Evolutionary conservation across 2,113 vertebrate genomes (phyloP).

Genomic region (Engystomops pustulosus): DNA sequence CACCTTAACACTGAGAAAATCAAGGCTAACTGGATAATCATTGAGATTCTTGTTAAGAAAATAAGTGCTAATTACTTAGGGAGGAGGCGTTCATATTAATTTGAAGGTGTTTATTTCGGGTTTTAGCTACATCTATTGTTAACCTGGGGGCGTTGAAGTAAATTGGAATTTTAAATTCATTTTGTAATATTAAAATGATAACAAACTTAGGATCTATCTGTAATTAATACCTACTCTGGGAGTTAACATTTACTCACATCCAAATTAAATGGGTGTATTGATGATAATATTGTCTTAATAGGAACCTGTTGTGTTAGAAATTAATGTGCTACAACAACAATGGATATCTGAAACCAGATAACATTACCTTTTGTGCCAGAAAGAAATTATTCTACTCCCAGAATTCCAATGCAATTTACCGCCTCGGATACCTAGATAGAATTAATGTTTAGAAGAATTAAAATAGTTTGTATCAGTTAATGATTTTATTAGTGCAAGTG

Average conservation of each 20-base stretch:
- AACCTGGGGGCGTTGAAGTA: conserved; percentile 2
- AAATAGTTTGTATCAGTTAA: not conserved
- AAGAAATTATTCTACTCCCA: not conserved
- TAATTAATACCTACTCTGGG: conserved; percentile 11
- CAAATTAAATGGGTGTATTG: conserved; percentile 16
- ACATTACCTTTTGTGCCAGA: not conserved
- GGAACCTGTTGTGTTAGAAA: not conserved
- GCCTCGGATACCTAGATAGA: not conserved
- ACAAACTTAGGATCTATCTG: not conserved
- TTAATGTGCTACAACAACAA: not conserved
- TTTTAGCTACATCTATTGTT: conserved; percentile 13
- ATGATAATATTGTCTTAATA: conserved; percentile 6
- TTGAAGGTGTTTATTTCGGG: conserved; percentile 12
- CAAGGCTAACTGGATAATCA: not conserved
- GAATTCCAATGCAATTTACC: not conserved
- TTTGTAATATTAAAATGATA: conserved; percentile 16
- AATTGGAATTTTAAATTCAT: conserved; percentile 12
- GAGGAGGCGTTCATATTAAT: conserved; percentile 26
- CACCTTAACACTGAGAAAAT: not conserved
- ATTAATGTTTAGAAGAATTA: not conserved
- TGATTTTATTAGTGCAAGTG: not conserved
- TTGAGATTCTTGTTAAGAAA: not conserved
- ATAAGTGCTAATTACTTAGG: conserved; percentile 25
- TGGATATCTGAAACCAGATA: not conserved
- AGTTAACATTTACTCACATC: not conserved